Conservation (phyloP, 2,888 invertebrate genomes). For the Agapostemon virescens region DNA sequence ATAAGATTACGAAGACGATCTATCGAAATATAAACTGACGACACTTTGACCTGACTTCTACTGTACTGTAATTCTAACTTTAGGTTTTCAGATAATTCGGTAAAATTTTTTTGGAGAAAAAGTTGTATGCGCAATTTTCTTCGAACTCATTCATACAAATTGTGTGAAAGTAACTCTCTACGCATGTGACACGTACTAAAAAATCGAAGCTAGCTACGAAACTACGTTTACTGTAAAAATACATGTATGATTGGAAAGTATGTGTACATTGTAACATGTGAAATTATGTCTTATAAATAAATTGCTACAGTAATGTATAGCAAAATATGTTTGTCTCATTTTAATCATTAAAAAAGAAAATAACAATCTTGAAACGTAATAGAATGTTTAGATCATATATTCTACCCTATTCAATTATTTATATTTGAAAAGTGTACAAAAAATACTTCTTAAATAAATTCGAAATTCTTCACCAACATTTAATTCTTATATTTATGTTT, state of each 20-base stretch:
- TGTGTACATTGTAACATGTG: constrained; percentile 72
- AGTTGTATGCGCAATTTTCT: constrained; percentile 5
- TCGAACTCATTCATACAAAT: constrained; percentile 26
- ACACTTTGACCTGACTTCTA: constrained; percentile 18
- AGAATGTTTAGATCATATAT: background rate
- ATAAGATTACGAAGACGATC: constrained; percentile 18
- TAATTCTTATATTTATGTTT: background rate
- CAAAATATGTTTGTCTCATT: constrained; percentile 29
- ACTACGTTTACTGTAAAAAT: constrained; percentile 43
- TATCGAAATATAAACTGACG: constrained; percentile 8
- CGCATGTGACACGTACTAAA: constrained; percentile 32
- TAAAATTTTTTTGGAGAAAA: constrained; percentile 2
- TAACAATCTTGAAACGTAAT: background rate
- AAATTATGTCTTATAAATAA: constrained; percentile 72
- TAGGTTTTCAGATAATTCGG: constrained; percentile 28
- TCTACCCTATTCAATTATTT: background rate
- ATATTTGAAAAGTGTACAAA: background rate
- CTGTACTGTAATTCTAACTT: constrained; percentile 7
- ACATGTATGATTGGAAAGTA: constrained; percentile 60
- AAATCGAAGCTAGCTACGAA: constrained; percentile 25
- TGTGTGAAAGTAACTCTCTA: constrained; percentile 35
- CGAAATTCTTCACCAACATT: background rate
- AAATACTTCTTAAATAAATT: background rate
- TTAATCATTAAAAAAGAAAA: background rate
- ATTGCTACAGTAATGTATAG: constrained; percentile 59